These are phyloP conservation scores for Byasa hedistus DNA, from an alignment of 2,888 invertebrate genomes.

Conservation along the genomic window DNA sequence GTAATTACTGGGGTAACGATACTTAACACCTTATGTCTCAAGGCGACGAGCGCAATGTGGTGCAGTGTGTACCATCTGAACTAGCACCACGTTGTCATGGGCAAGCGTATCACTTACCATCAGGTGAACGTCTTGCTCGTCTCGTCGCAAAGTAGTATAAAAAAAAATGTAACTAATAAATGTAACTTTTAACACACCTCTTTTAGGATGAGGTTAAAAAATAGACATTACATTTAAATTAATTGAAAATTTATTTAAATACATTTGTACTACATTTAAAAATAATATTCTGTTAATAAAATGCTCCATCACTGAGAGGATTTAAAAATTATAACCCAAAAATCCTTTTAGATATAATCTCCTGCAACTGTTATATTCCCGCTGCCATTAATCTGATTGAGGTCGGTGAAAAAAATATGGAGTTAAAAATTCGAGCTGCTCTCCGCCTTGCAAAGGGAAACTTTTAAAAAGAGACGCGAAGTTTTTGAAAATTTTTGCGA, in stretches of 20 bases:
- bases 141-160: too few relatives aligned
- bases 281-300: not conserved
- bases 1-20: too few relatives aligned
- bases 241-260: not conserved
- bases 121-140: too few relatives aligned
- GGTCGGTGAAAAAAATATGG: conserved; percentile 7
- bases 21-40: too few relatives aligned
- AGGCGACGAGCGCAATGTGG: too few relatives aligned
- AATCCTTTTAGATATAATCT: conserved; percentile 1
- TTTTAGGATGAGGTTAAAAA: too few relatives aligned
- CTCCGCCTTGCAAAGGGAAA: conserved; percentile 5
- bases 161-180: too few relatives aligned
- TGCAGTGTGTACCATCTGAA: too few relatives aligned
- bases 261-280: not conserved
- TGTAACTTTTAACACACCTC: too few relatives aligned
- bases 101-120: too few relatives aligned
- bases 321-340: not conserved
- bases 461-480: not conserved
- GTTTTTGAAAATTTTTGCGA: not conserved
- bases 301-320: not conserved
- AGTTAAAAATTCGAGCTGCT: conserved; percentile 4
- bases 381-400: conserved; percentile 8
- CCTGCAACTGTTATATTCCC: conserved; percentile 7
- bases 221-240: too few relatives aligned
- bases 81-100: too few relatives aligned